phyloP scores from a whole-genome alignment of 1,140 invertebrate genomes.

The Leptinotarsa defecta region DNA sequence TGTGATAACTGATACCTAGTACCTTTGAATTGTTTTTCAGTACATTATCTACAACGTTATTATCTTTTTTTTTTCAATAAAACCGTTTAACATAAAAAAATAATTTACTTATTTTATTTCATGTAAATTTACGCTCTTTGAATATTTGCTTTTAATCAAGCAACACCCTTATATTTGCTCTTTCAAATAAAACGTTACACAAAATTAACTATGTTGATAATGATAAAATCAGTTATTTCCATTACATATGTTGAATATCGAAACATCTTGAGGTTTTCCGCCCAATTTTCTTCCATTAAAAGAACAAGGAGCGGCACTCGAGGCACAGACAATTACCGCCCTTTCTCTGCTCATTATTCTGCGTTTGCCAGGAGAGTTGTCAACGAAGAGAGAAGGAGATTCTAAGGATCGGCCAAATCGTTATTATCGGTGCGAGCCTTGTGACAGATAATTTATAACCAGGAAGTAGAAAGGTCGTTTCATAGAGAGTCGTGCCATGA shows the following conservation, averaged over 20 bases:
- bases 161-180: not conserved
- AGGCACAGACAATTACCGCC: not conserved
- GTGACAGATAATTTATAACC: conserved; percentile 5
- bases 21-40: too few relatives aligned
- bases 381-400: not conserved
- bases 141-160: not conserved
- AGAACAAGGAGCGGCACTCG: not conserved
- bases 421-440: conserved; percentile 2
- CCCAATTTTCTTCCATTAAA: not conserved
- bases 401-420: not conserved
- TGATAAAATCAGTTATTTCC: not conserved
- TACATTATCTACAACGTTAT: too few relatives aligned
- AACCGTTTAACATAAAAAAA: too few relatives aligned
- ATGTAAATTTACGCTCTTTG: too few relatives aligned
- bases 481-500: not conserved
- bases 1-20: too few relatives aligned
- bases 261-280: not conserved
- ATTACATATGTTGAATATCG: not conserved
- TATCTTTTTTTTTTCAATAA: too few relatives aligned
- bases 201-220: not conserved
- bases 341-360: not conserved
- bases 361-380: not conserved
- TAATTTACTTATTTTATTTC: too few relatives aligned
- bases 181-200: not conserved
- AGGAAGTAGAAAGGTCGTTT: not conserved